Evolutionary conservation across 2,113 vertebrate species (phyloP).

Genomic region (Anarrhichthys ocellatus): DNA sequence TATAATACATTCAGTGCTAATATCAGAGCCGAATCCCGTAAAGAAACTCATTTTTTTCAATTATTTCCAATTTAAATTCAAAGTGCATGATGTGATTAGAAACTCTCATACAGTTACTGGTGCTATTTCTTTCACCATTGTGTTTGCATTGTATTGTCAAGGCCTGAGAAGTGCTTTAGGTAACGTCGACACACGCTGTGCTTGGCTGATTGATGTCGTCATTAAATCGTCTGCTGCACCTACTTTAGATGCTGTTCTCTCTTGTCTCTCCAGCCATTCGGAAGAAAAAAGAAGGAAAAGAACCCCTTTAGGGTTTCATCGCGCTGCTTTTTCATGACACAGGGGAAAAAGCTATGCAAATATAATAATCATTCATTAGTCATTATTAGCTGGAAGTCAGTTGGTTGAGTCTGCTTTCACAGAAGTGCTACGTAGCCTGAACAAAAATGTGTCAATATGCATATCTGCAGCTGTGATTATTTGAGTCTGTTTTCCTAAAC

Average conservation of each 20-base stretch:
- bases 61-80: background rate
- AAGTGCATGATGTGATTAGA: background rate
- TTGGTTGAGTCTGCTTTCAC: constrained; percentile 24
- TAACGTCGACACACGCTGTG: background rate
- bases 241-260: constrained; percentile 46
- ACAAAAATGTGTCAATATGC: constrained; percentile 23
- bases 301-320: constrained; percentile 10
- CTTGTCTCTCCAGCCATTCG: constrained; percentile 44
- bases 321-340: constrained; percentile 34
- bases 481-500: background rate
- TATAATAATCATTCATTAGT: constrained; percentile 53
- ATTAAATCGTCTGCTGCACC: constrained; percentile 43
- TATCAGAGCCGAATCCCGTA: background rate
- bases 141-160: background rate
- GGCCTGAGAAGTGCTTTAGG: constrained; percentile 18
- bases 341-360: constrained; percentile 48
- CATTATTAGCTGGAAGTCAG: constrained; percentile 37
- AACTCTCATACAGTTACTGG: background rate
- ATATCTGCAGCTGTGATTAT: background rate
- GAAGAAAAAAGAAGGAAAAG: background rate
- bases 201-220: constrained; percentile 45
- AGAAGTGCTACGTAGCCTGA: constrained; percentile 4
- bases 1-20: background rate
- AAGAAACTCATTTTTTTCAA: background rate
- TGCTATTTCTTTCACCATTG: background rate